A percentile compares a stretch with the other conserved stretches of the same genome.
These are phyloP conservation scores for Salvelinus alpinus DNA, from an alignment of 2,113 vertebrate genomes.

Conservation along the genomic window DNA sequence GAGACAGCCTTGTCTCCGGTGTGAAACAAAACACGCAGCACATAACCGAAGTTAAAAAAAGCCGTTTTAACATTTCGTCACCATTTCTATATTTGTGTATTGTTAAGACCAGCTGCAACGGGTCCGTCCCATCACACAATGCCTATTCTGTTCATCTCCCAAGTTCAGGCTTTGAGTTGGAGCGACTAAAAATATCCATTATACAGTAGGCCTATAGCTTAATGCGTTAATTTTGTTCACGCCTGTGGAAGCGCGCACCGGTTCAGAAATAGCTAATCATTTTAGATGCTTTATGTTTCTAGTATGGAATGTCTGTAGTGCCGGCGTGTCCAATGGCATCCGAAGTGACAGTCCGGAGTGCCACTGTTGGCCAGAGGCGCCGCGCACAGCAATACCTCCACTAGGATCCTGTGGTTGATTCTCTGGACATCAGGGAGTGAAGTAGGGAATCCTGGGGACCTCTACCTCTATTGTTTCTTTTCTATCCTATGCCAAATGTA, in stretches of 20 bases:
- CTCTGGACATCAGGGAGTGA: conserved; percentile 44
- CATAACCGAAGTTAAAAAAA: conserved; percentile 48
- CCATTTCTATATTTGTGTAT: conserved; percentile 49
- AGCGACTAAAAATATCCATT: too few relatives aligned
- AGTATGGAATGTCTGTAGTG: conserved; percentile 57
- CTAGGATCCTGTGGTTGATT: conserved; percentile 28
- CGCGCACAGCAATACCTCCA: conserved; percentile 11
- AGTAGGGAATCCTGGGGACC: conserved; percentile 43
- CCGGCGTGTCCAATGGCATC: conserved; percentile 63
- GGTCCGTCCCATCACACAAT: too few relatives aligned
- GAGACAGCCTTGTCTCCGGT: conserved; percentile 28
- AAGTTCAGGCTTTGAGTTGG: too few relatives aligned
- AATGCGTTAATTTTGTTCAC: background rate
- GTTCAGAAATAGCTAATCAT: conserved; percentile 51
- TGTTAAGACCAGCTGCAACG: too few relatives aligned
- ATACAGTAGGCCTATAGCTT: background rate
- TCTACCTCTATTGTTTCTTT: conserved; percentile 43
- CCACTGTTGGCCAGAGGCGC: conserved; percentile 41
- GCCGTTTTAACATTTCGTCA: conserved; percentile 56
- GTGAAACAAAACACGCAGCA: conserved; percentile 46
- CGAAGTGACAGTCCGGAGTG: conserved; percentile 50
- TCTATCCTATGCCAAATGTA: conserved; percentile 28
- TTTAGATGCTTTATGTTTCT: conserved; percentile 62
- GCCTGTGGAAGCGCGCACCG: background rate
- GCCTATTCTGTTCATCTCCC: too few relatives aligned